Evolutionary conservation across 2,888 invertebrate species (phyloP).

Genomic region (Dioctria linearis): DNA sequence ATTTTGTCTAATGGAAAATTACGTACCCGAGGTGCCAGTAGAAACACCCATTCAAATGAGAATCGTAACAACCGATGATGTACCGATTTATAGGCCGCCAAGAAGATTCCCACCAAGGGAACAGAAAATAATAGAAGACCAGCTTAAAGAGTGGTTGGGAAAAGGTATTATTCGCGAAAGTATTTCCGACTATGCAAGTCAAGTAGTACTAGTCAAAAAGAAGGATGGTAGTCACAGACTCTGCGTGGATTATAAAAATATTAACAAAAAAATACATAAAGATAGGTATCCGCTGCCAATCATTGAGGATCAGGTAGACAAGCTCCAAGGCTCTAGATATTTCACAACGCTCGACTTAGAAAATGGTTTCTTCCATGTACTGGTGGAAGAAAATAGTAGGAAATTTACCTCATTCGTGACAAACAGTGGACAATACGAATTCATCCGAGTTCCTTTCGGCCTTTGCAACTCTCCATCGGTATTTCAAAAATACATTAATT

Average conservation of each 20-base stretch:
- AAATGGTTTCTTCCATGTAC: conserved; percentile 64
- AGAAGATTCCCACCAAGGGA: conserved; percentile 32
- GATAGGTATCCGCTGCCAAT: conserved; percentile 60
- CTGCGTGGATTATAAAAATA: conserved; percentile 43
- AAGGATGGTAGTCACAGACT: not conserved
- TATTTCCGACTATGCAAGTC: conserved; percentile 27
- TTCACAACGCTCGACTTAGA: conserved; percentile 63
- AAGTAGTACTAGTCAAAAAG: conserved; percentile 32
- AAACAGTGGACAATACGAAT: conserved; percentile 62
- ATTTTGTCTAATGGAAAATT: not conserved
- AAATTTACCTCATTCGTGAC: conserved; percentile 62
- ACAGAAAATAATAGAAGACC: conserved; percentile 17
- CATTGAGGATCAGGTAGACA: conserved; percentile 62
- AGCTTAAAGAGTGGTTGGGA: conserved; percentile 38
- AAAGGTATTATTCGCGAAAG: not conserved
- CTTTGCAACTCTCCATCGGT: conserved; percentile 61
- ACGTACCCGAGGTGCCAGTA: not conserved
- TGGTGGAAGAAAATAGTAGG: conserved; percentile 58
- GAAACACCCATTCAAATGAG: conserved; percentile 39
- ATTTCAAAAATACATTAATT: conserved; percentile 60
- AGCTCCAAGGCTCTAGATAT: conserved; percentile 60
- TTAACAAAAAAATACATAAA: conserved; percentile 57
- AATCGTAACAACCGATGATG: not conserved
- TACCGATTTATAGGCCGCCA: conserved; percentile 17
- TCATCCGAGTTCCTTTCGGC: conserved; percentile 65